Base-by-base conservation (phyloP, 2,113 vertebrate genomes). In the Python bivittatus region DNA sequence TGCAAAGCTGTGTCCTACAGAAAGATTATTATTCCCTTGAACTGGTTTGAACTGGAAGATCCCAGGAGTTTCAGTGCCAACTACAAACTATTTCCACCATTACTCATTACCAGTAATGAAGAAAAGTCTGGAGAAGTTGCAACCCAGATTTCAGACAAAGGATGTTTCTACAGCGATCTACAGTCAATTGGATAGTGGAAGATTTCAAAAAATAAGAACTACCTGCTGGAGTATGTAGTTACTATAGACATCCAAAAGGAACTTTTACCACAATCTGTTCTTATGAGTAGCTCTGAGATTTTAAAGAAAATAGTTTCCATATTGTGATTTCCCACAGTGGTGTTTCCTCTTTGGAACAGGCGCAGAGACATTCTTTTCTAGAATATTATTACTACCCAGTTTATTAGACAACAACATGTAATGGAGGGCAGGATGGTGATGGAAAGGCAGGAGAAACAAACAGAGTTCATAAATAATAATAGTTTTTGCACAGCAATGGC, bases 381-480 rank as follows among this genome's bases (percentile, higher is more conserved):
- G 1, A 54, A 61, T 89, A 10, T 88, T 52, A 88, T 88, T 84
- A 64, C 25, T 88, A 89, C 27, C 38, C 38, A 42, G 25, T 89
- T 92, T 92, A 92, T 92, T 92, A 64, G 91, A 89, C 44, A 89
- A 61, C 11, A 86, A 91, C 33, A 88, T 53, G 68, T 6, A 86
- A 27, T 27, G 79, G 60, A 61, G 10, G 68, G 48, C 20, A 88
- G n/a, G 58, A 85, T 68, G 44, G 72, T 53, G 56, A 52, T 42
- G 25, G 61, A 92, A 79, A 79, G 29, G 38, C 8, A 11, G 17
- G 56, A 54, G 57, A n/a, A 84, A 12, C 29, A 25, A 92, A 89
- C 22, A 68, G 23, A 92, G 53, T 92, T 92, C 57, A 92, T 92
- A 92, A 92, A 92, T 92, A 92, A 87, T 44, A 29, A 83, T 61